Evolutionary conservation across 2,888 invertebrate species (phyloP), one percentile per base, ranked within the genome.

Genomic region (Eurytoma californica): DNA sequence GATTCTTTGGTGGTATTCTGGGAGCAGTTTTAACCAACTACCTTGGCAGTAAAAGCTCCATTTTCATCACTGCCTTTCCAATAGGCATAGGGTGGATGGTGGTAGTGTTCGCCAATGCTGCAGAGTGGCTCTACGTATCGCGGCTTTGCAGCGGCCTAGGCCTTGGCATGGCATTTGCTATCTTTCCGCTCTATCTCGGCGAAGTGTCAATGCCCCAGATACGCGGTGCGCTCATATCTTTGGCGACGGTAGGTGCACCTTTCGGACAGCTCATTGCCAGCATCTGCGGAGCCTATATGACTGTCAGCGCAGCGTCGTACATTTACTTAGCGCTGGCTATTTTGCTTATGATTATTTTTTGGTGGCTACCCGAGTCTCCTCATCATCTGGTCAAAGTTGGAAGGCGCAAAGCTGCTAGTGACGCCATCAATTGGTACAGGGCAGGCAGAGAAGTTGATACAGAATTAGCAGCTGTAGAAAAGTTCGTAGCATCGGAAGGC

Each of bases 301-400:
- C 85, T 3, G 82, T 88, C 80, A 82, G 80, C 76, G 70, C 82
- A 5, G 87, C 87, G 39, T 84, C 88, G 0, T 72, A 83, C 13
- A 84, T 87, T 12, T 86, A 86, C 72, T 73, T 88, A 3, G 68
- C 83, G 12, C 81, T 87, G 1, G 84, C 82, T 49, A 2, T 87
- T 1, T 13, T 82, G 1, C 86, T 85, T 55, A 72, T 88, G 30
- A 49, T 30, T 0, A 47, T 84, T 0, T 89, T 89, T 65, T 80
- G 83, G 16, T 82, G 85, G 12, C 80, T 89, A 13, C 89, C 90
- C 0, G 86, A 87, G 14, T 87, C 89, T 3, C 88, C 89, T 0
- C 84, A 90, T 67, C 83, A 87, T 30, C 58, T 79, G 16, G 51
- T 81, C 2, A 79, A 73, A 18, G 20, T 63, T 13, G 68, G 47